Conservation (phyloP, 2,888 invertebrate genomes). For the Holacanthella duospinosa region DNA sequence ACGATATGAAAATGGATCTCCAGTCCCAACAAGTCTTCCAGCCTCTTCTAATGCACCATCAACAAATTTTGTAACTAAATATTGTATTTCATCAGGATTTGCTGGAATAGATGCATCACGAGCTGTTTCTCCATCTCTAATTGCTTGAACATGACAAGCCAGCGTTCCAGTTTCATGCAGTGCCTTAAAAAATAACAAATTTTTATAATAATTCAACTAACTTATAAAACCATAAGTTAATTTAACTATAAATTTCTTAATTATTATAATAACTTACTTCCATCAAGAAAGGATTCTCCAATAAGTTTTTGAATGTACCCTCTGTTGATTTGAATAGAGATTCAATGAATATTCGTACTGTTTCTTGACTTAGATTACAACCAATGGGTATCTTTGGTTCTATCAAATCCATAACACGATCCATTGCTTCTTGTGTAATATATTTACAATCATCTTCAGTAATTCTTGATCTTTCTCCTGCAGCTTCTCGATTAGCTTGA, state of each 20-base stretch:
- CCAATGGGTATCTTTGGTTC: background rate
- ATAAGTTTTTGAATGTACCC: conserved; percentile 11
- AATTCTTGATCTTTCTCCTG: background rate
- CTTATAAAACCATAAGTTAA: background rate
- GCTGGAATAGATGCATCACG: background rate
- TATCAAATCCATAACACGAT: background rate
- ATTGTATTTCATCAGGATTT: conserved; percentile 7
- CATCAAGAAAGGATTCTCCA: conserved; percentile 14
- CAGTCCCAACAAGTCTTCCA: conserved; percentile 23
- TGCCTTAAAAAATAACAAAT: conserved; percentile 6
- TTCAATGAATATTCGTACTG: conserved; percentile 6
- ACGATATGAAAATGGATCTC: conserved; percentile 26
- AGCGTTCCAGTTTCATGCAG: background rate
- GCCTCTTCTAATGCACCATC: conserved; percentile 25
- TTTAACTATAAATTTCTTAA: background rate
- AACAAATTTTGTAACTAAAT: conserved; percentile 21
- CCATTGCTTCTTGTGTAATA: conserved; percentile 12
- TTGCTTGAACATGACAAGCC: background rate
- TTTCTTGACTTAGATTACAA: conserved; percentile 5
- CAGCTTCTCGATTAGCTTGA: background rate
- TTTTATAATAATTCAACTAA: background rate
- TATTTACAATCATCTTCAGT: conserved; percentile 11
- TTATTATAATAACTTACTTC: background rate
- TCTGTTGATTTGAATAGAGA: conserved; percentile 1
- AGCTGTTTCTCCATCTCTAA: background rate